These are phyloP conservation scores for Procambarus clarkii DNA, from an alignment of 1,140 invertebrate genomes.

Conservation along the genomic window DNA sequence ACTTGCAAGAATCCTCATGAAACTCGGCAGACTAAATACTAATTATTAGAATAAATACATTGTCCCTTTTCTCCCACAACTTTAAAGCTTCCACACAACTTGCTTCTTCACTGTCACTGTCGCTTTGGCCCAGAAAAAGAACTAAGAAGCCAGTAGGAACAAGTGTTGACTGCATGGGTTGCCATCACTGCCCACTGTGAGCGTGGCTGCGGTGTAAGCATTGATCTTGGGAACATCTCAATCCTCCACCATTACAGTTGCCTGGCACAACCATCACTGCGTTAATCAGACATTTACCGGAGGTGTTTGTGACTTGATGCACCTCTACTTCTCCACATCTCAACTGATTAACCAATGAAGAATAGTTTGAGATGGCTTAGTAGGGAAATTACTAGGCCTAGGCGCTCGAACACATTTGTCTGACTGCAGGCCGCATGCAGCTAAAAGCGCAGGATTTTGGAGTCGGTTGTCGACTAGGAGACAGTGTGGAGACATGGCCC, in stretches of 20 bases:
- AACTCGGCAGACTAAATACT: constrained; percentile 48
- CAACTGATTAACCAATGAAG: not conserved
- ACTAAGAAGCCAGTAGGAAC: constrained; percentile 31
- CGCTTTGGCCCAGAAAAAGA: constrained; percentile 4
- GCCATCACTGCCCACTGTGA: constrained; percentile 37
- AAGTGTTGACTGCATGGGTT: constrained; percentile 7
- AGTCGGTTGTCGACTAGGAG: too few species aligned
- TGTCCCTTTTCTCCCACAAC: constrained; percentile 38
- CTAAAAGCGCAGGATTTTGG: too few species aligned
- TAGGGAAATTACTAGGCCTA: too few species aligned
- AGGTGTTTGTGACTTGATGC: not conserved
- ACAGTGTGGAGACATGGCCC: too few species aligned
- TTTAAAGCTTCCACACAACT: constrained; percentile 52
- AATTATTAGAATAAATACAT: constrained; percentile 64
- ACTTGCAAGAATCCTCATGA: constrained; percentile 53
- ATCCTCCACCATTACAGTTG: constrained; percentile 54
- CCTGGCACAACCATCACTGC: constrained; percentile 42
- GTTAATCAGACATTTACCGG: constrained; percentile 1
- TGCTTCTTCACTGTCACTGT: constrained; percentile 10
- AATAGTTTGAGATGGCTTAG: too few species aligned
- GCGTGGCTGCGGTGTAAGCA: constrained; percentile 48
- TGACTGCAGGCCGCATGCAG: too few species aligned
- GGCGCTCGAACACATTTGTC: too few species aligned
- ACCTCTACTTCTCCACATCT: not conserved
- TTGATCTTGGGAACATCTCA: constrained; percentile 52